phyloP scores from a whole-genome alignment of 2,888 invertebrate species.

The Andrena marginata region DNA sequence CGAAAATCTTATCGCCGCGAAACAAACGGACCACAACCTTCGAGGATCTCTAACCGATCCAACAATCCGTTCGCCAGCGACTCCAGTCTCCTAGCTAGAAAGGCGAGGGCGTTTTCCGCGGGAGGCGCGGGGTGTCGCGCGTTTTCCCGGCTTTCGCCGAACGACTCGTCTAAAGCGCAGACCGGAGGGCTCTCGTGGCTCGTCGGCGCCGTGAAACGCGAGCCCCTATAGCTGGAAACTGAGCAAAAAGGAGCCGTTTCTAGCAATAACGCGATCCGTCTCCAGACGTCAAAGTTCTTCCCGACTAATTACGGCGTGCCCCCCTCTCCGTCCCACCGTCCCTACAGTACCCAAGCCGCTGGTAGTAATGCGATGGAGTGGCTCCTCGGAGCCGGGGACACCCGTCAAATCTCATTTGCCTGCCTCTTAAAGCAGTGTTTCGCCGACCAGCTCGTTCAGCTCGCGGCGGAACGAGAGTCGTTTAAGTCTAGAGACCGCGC shows the following conservation, averaged over 20 bases:
- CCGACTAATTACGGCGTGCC: constrained; percentile 59
- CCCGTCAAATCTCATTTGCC: constrained; percentile 63
- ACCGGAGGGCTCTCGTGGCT: constrained; percentile 16
- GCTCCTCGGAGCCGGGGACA: constrained; percentile 42
- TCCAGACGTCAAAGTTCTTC: constrained; percentile 65
- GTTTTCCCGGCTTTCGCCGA: constrained; percentile 24
- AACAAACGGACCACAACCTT: not conserved
- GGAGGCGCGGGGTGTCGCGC: not conserved
- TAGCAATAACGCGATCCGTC: constrained; percentile 61
- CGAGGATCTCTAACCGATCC: not conserved
- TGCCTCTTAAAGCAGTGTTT: constrained; percentile 42
- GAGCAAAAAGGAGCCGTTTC: constrained; percentile 37
- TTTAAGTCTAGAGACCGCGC: constrained; percentile 42
- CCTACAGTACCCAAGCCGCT: constrained; percentile 40
- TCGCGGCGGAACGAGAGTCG: constrained; percentile 29
- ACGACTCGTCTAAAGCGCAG: constrained; percentile 21
- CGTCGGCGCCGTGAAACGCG: constrained; percentile 7
- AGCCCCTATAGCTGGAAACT: constrained; percentile 25
- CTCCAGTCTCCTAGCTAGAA: not conserved
- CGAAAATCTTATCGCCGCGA: not conserved
- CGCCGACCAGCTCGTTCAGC: constrained; percentile 14
- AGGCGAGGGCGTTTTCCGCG: not conserved
- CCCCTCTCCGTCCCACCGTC: not conserved
- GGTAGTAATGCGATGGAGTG: constrained; percentile 53
- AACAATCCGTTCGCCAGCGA: not conserved